Evolutionary conservation across 2,113 vertebrate genomes (phyloP).

Genomic region (Epinephelus lanceolatus): DNA sequence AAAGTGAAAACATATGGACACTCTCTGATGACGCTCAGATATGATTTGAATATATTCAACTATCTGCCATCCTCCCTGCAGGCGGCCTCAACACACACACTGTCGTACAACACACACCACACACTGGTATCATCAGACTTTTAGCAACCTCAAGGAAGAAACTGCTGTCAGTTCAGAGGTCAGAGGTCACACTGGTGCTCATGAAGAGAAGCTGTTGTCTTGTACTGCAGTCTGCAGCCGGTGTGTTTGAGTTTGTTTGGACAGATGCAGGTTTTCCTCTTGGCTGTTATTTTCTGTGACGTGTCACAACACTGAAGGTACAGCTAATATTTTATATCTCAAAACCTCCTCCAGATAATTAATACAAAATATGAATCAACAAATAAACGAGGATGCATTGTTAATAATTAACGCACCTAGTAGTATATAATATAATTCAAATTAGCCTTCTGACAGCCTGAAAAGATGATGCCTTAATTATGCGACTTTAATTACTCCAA

Average conservation of each 20-base stretch:
- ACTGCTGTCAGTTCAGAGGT: constrained; percentile 58
- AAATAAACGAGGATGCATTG: too few relatives aligned
- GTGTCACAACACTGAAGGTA: too few relatives aligned
- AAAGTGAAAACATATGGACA: background rate
- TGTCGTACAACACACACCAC: background rate
- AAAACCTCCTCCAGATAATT: too few relatives aligned
- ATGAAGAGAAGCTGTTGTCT: constrained; percentile 4
- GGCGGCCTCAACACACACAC: background rate
- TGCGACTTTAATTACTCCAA: too few relatives aligned
- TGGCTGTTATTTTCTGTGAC: too few relatives aligned
- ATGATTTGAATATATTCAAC: background rate
- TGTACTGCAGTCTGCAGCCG: constrained; percentile 57
- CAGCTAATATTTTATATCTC: too few relatives aligned
- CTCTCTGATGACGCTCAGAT: background rate
- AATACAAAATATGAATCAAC: too few relatives aligned
- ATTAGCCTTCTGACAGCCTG: too few relatives aligned
- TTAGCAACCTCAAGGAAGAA: constrained; percentile 41
- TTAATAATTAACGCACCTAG: too few relatives aligned
- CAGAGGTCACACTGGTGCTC: constrained; percentile 32
- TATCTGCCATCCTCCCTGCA: background rate
- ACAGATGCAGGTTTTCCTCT: too few relatives aligned
- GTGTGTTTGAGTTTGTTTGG: constrained; percentile 66
- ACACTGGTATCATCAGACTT: background rate
- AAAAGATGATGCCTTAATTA: too few relatives aligned
- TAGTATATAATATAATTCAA: too few relatives aligned